Evolutionary conservation across 2,888 invertebrate species (phyloP).

Genomic region (Eueremaeus valkanovi): DNA sequence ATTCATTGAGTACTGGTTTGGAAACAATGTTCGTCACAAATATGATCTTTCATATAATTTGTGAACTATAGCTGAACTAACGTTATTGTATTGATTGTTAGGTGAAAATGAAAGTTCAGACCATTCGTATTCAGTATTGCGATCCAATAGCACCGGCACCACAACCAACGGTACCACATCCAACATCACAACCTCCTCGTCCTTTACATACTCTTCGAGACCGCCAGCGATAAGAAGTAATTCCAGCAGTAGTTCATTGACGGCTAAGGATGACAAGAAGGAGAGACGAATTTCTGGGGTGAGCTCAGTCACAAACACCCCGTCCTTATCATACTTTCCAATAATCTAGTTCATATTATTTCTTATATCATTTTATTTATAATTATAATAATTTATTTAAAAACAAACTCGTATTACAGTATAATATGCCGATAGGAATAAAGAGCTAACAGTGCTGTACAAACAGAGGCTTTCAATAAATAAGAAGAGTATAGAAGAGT

Average conservation of each 20-base stretch:
- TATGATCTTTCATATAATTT: background rate
- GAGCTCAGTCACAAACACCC: background rate
- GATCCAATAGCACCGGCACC: background rate
- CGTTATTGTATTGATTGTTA: background rate
- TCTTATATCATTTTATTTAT: background rate
- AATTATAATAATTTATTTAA: background rate
- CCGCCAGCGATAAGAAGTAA: constrained; percentile 40
- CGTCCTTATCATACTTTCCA: too few relatives aligned
- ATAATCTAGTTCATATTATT: background rate
- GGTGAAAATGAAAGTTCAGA: constrained; percentile 2
- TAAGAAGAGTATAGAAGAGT: too few relatives aligned
- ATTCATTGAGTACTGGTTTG: too few relatives aligned
- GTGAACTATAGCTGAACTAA: too few relatives aligned
- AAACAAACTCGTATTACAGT: background rate
- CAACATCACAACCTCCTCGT: constrained; percentile 2
- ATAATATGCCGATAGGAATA: background rate
- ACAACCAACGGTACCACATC: background rate
- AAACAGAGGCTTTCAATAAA: background rate
- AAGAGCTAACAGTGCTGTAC: too few relatives aligned
- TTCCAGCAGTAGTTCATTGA: constrained; percentile 36
- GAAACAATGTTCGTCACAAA: background rate
- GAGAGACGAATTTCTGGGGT: constrained; percentile 36
- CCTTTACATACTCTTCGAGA: constrained; percentile 18
- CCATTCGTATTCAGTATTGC: background rate
- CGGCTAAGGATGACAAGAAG: constrained; percentile 19